A percentile compares a stretch with the other conserved stretches of the same genome.
Evolutionary conservation across 2,797 vertebrate genomes (phyloP).

Genomic region (Megalops cyprinoides): DNA sequence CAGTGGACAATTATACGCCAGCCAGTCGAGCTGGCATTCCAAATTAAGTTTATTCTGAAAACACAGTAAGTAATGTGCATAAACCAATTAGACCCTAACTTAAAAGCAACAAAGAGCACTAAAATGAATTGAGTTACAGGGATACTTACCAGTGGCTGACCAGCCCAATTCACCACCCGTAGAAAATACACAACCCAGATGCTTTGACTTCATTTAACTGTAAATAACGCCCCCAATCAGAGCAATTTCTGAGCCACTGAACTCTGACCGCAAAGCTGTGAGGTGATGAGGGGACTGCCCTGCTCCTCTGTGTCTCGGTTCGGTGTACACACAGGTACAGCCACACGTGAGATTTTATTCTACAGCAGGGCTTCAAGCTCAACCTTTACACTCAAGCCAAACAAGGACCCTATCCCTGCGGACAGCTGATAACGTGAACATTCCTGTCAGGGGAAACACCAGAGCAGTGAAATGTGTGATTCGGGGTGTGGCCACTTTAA

Average conservation of each 20-base stretch:
- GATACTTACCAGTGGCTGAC: not conserved
- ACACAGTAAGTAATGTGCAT: not conserved
- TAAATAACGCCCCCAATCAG: not conserved
- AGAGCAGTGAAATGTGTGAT: not conserved
- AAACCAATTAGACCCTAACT: not conserved
- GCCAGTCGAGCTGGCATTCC: not conserved
- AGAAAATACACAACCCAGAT: not conserved
- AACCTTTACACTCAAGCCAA: not conserved
- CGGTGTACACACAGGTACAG: no score
- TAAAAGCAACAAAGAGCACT: not conserved
- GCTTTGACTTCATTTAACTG: not conserved
- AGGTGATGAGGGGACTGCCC: no score
- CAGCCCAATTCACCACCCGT: not conserved
- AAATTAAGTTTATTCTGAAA: not conserved
- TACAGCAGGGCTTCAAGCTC: not conserved
- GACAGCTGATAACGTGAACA: constrained; percentile 8
- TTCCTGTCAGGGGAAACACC: not conserved
- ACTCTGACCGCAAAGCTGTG: not conserved
- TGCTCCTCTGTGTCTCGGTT: no score
- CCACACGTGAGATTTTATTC: not conserved
- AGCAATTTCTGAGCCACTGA: not conserved
- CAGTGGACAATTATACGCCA: not conserved
- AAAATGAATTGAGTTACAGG: not conserved
- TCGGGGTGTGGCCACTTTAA: not conserved
- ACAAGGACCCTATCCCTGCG: not conserved